These are phyloP conservation scores for Geodia barretti DNA, from an alignment of 37 sponge, comb jelly and placozoan species.

Conservation along the genomic window DNA sequence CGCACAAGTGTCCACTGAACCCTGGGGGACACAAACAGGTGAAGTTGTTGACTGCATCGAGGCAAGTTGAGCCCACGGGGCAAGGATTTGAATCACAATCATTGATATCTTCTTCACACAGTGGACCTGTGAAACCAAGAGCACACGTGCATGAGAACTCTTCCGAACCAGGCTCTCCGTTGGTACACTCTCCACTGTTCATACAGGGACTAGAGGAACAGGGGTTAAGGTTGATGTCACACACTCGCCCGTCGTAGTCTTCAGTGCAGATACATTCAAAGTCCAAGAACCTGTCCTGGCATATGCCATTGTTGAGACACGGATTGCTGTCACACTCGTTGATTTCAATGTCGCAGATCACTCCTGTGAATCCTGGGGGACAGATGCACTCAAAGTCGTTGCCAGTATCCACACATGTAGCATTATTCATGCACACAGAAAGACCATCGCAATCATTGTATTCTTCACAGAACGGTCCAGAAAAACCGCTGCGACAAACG, in stretches of 20 bases:
- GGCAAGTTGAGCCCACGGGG: constrained; percentile 62
- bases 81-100: constrained; percentile 59
- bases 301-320: constrained; percentile 52
- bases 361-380: constrained; percentile 57
- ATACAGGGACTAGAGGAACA: constrained; percentile 54
- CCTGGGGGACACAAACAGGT: constrained; percentile 45
- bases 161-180: constrained; percentile 17
- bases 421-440: constrained; percentile 24
- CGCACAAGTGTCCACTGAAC: constrained; percentile 21
- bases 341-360: constrained; percentile 18
- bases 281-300: constrained; percentile 23
- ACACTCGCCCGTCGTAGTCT: constrained; percentile 51
- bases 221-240: constrained; percentile 41
- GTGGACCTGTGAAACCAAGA: constrained; percentile 55
- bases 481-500: constrained; percentile 36
- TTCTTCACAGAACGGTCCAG: constrained; percentile 40
- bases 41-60: constrained; percentile 34
- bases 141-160: constrained; percentile 30
- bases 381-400: constrained; percentile 58
- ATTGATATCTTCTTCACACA: constrained; percentile 62
- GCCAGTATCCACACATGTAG: constrained; percentile 39
- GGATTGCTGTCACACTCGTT: constrained; percentile 41
- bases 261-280: constrained; percentile 29
- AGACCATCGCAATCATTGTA: constrained; percentile 58
- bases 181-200: constrained; percentile 59